Evolutionary conservation across 2,113 vertebrate genomes (phyloP).

Genomic region (Picathartes gymnocephalus): DNA sequence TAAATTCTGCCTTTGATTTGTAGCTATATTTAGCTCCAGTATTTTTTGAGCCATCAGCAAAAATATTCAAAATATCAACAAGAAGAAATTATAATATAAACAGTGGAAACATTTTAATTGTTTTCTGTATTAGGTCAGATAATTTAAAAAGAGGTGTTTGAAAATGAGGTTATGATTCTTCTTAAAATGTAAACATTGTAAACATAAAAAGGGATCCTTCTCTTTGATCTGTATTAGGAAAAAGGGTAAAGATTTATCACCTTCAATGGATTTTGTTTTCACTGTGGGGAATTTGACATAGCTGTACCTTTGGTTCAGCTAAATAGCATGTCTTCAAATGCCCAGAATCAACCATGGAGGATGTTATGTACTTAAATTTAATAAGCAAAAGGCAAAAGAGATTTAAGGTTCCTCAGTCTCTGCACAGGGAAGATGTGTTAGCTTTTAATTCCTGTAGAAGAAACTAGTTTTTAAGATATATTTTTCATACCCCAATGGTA

Average conservation of each 20-base stretch:
- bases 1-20: slow-evolving; percentile 44
- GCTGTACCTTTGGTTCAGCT: slow-evolving; percentile 29
- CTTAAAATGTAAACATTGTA: slow-evolving; percentile 1
- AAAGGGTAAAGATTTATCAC: slow-evolving; percentile 15
- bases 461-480: not conserved
- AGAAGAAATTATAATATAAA: slow-evolving; percentile 19
- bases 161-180: slow-evolving; percentile 35
- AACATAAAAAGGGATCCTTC: slow-evolving; percentile 47
- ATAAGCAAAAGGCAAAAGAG: not conserved
- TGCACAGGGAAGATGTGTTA: not conserved
- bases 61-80: slow-evolving; percentile 36
- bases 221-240: slow-evolving; percentile 56
- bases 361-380: not conserved
- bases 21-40: slow-evolving; percentile 21
- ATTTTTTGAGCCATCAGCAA: slow-evolving; percentile 58
- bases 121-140: slow-evolving; percentile 27
- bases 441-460: not conserved
- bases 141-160: slow-evolving; percentile 10
- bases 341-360: not conserved
- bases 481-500: not conserved
- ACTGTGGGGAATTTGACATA: not conserved
- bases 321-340: slow-evolving; percentile 40
- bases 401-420: not conserved
- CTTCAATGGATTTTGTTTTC: slow-evolving; percentile 35
- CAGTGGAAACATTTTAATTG: slow-evolving; percentile 4